phyloP scores from a whole-genome alignment of 1,140 invertebrate species.

The Argopecten irradians region DNA sequence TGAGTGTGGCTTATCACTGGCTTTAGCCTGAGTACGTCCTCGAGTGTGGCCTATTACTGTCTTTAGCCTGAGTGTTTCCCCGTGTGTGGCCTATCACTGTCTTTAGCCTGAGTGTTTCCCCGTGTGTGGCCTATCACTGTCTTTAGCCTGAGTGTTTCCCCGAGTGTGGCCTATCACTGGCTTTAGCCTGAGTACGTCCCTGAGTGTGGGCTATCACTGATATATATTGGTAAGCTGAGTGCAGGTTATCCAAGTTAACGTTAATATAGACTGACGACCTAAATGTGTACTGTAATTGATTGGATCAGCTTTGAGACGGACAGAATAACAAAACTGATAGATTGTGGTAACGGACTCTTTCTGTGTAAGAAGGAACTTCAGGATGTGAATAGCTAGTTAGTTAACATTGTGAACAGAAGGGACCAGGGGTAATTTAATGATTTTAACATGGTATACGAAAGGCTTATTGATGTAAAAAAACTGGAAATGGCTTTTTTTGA shows the following conservation, averaged over 20 bases:
- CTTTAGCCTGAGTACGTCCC: no score
- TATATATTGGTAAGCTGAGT: not conserved
- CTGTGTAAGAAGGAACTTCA: not conserved
- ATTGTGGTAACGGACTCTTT: not conserved
- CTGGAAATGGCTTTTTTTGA: slow-evolving; percentile 7
- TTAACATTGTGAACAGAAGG: not conserved
- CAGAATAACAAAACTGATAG: not conserved
- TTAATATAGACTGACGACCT: no score
- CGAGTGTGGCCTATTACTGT: not conserved
- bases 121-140: not conserved
- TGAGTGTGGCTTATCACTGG: not conserved
- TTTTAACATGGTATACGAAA: not conserved
- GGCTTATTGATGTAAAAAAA: not conserved
- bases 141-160: no score
- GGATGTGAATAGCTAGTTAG: not conserved
- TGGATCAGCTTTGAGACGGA: no score
- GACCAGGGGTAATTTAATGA: not conserved
- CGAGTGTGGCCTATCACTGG: not conserved
- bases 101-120: not conserved
- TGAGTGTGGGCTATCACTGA: not conserved
- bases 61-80: no score
- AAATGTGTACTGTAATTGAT: no score
- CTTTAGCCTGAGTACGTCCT: no score
- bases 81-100: not conserved
- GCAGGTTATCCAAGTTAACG: not conserved